A percentile compares a stretch with the other conserved stretches of the same genome.
These are phyloP conservation scores for Apoda limacodes DNA, from an alignment of 2,888 invertebrate species.

Conservation along the genomic window DNA sequence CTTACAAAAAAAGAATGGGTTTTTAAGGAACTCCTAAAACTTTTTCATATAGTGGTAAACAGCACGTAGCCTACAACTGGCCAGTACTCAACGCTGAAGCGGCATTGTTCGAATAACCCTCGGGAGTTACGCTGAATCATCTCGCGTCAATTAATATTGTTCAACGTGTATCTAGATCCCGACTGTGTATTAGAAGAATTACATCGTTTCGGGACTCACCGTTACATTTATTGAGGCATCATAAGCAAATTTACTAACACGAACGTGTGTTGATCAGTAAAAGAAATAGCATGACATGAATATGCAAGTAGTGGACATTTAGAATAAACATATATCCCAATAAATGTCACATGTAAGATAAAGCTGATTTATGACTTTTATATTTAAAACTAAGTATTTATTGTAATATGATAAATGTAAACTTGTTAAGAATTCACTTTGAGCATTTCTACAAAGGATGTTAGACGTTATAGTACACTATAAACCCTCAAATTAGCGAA, in stretches of 20 bases:
- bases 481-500: conserved; percentile 62
- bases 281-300: conserved; percentile 39
- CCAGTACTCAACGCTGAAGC: conserved; percentile 20
- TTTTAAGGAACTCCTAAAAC: conserved; percentile 30
- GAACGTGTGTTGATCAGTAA: conserved; percentile 28
- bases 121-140: conserved; percentile 50
- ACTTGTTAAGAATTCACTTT: conserved; percentile 46
- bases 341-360: conserved; percentile 35
- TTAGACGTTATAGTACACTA: conserved; percentile 48
- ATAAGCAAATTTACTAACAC: conserved; percentile 29
- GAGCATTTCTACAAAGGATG: conserved; percentile 48
- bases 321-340: conserved; percentile 33
- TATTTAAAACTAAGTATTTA: conserved; percentile 10
- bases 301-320: conserved; percentile 36
- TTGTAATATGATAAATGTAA: conserved; percentile 13
- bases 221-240: conserved; percentile 42
- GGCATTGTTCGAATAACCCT: conserved; percentile 46
- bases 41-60: conserved; percentile 38
- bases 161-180: conserved; percentile 53
- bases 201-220: conserved; percentile 41
- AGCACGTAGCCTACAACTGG: conserved; percentile 23
- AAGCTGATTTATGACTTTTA: conserved; percentile 39
- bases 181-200: conserved; percentile 52
- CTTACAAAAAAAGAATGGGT: conserved; percentile 30
- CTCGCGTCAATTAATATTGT: conserved; percentile 58